phyloP scores from a whole-genome alignment of 2,888 invertebrate genomes.

The Chaetoderma sp. region DNA sequence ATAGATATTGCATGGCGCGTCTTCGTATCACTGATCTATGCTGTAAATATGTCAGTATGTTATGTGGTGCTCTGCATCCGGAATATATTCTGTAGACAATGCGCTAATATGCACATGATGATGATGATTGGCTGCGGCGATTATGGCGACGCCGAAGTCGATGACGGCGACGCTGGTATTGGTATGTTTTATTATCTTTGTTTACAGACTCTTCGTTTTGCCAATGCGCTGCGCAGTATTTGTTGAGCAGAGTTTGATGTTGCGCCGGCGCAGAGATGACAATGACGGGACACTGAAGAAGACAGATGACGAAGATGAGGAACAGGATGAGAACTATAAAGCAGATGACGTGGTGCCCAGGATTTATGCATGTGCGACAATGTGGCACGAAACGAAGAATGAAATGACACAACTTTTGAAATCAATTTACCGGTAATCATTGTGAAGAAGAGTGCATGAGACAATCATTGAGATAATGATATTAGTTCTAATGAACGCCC shows the following conservation, averaged over 20 bases:
- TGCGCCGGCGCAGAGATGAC: slow-evolving; percentile 90
- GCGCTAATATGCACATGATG: too few species aligned
- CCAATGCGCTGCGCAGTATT: slow-evolving; percentile 94
- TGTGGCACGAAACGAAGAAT: slow-evolving; percentile 67
- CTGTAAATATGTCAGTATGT: too few species aligned
- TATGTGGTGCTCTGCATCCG: too few species aligned
- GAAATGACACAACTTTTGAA: slow-evolving; percentile 67
- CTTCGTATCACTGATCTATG: too few species aligned
- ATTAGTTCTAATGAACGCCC: too few species aligned
- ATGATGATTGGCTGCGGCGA: too few species aligned
- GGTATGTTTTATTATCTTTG: background rate
- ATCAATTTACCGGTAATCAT: slow-evolving; percentile 62
- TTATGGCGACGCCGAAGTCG: too few species aligned
- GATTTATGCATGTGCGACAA: slow-evolving; percentile 67
- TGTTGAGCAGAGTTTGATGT: slow-evolving; percentile 94
- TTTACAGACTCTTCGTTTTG: slow-evolving; percentile 80
- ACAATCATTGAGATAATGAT: too few species aligned
- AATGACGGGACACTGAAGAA: slow-evolving; percentile 70
- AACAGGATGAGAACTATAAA: slow-evolving; percentile 13
- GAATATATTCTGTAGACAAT: too few species aligned
- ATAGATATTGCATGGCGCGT: too few species aligned
- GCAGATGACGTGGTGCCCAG: slow-evolving; percentile 51
- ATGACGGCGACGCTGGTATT: too few species aligned
- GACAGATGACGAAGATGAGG: slow-evolving; percentile 32
- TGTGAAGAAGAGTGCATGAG: too few species aligned